Evolutionary conservation across 2,888 invertebrate species (phyloP), one percentile per base, ranked within the genome.

Genomic region (Drosophila prostipennis): DNA sequence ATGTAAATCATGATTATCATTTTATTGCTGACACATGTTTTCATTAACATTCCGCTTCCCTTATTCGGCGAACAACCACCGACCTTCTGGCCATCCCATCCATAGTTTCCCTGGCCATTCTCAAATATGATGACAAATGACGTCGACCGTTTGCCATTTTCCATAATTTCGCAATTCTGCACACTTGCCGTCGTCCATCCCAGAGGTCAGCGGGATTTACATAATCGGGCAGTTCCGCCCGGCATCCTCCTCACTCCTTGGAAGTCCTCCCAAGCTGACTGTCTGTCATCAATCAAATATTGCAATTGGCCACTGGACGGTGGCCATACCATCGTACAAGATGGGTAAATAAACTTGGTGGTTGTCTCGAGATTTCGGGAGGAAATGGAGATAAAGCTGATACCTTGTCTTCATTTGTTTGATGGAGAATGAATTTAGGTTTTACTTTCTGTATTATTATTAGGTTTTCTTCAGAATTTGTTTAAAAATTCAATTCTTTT

Each of bases 1-100:
- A 84, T 89, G 91, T 90, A 90, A 90, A 90, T 90, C 90, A 91
- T 90, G 89, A 90, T 90, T 91, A 90, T 87, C 83, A 81, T 89
- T 90, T 89, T 89, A 89, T 89, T 79, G 89, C 89, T 79, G 90
- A 89, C 90, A 89, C 87, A 89, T 89, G 86, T 80, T 83, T 82
- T 81, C 79, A 83, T 83, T 83, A 83, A 74, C 72, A 67, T 58
- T 59, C 42, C 74, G 55, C 49, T 40, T 23, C 37, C 40, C 63
- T 34, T 48, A 26, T 37, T 10, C 34, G n/a, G n/a, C 11, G 40
- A 52, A 23, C 54, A 13, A 67, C 67, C 61, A 46, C 52, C 72
- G 40, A 51, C 45, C 14, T 32, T 23, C 37, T 10, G 14, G 13
- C 45, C 34, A 39, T 36, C n/a, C 52, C 3, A 34, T 4, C 4